Conservation (phyloP, 2,113 vertebrate genomes). For the Pterocles burchelli region DNA sequence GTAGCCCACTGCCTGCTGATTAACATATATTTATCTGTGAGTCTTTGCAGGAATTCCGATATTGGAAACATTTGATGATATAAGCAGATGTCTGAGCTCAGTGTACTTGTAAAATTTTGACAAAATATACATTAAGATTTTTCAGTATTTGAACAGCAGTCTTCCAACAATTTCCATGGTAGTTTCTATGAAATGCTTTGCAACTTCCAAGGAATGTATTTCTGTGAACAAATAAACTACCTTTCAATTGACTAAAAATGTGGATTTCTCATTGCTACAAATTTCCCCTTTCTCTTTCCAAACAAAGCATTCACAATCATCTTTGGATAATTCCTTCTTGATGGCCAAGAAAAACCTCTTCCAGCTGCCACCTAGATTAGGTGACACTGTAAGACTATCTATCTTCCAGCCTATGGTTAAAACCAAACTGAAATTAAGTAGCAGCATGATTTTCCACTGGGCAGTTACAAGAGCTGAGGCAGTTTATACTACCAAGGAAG, state of each 20-base stretch:
- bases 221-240: constrained; percentile 34
- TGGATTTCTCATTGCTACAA: constrained; percentile 23
- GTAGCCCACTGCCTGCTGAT: neutral
- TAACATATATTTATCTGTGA: neutral
- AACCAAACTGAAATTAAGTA: neutral
- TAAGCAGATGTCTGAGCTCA: constrained; percentile 3
- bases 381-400: neutral
- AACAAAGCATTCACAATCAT: neutral
- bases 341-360: constrained; percentile 49
- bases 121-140: neutral
- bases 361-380: constrained; percentile 31
- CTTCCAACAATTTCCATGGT: neutral
- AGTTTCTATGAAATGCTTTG: constrained; percentile 22
- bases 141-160: constrained; percentile 22
- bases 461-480: neutral
- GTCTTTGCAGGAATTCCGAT: neutral
- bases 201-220: constrained; percentile 49
- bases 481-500: neutral
- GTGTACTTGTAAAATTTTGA: constrained; percentile 29
- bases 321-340: neutral
- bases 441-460: neutral
- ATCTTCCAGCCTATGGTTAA: neutral
- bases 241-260: constrained; percentile 8
- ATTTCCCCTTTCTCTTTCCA: constrained; percentile 35
- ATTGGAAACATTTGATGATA: neutral